Percentiles rank a stretch among this genome's conserved stretches.
These are phyloP conservation scores for Drosophila erecta DNA, from an alignment of 1,140 invertebrate genomes.

Conservation along the genomic window DNA sequence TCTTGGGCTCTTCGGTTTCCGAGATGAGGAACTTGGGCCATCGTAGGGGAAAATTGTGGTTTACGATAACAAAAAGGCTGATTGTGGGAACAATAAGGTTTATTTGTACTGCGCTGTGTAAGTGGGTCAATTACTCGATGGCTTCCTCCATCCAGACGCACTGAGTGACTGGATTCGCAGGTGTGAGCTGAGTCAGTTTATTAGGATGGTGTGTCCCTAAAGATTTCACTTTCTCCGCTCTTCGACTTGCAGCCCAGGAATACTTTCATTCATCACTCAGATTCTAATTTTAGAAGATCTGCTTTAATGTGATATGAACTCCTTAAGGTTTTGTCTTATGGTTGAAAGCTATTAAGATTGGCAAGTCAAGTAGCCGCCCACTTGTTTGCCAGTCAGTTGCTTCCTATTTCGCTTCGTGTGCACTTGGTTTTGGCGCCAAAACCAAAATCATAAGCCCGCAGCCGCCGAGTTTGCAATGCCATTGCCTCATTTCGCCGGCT, in stretches of 20 bases:
- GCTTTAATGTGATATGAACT: too few relatives aligned
- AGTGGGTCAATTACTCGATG: conserved; percentile 30
- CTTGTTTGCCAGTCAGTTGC: too few relatives aligned
- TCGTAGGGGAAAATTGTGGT: conserved; percentile 16
- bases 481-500: conserved; percentile 79
- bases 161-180: too few relatives aligned
- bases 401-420: conserved; percentile 1
- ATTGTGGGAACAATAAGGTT: conserved; percentile 13
- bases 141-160: conserved; percentile 25
- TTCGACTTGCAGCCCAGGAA: neutral
- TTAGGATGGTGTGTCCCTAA: neutral
- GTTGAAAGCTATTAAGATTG: too few relatives aligned
- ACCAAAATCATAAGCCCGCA: conserved; percentile 50
- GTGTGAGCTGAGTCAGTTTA: conserved; percentile 1
- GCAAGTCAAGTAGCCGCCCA: too few relatives aligned
- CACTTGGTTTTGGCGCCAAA: conserved; percentile 68
- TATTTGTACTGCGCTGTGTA: conserved; percentile 8
- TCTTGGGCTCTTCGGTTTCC: neutral
- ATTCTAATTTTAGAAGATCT: too few relatives aligned
- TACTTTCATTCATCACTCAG: too few relatives aligned
- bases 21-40: neutral
- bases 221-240: neutral
- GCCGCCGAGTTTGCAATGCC: conserved; percentile 50
- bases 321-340: too few relatives aligned
- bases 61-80: conserved; percentile 32